phyloP scores from a whole-genome alignment of 2,113 vertebrate genomes.

The Erinaceus europaeus region DNA sequence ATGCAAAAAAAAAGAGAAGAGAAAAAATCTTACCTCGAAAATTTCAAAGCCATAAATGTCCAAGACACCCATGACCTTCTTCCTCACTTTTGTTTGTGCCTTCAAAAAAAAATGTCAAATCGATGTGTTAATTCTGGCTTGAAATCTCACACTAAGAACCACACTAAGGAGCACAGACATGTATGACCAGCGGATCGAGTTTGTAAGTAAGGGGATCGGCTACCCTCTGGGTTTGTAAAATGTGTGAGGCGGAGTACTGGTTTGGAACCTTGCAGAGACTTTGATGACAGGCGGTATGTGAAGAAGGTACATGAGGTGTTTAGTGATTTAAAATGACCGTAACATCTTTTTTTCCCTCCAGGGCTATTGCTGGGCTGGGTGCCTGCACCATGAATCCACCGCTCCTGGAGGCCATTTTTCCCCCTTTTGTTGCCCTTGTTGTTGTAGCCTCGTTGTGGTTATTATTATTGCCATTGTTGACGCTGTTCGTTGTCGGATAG shows the following conservation, averaged over 20 bases:
- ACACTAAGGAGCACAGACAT: neutral
- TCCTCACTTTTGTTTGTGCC: slow-evolving; percentile 94
- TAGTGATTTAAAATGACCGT: too few relatives aligned
- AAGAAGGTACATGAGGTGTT: neutral
- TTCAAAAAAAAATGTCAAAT: slow-evolving; percentile 76
- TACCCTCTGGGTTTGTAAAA: neutral
- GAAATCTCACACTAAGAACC: neutral
- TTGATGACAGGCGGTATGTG: neutral
- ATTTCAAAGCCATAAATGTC: slow-evolving; percentile 99
- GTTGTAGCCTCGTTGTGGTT: too few relatives aligned
- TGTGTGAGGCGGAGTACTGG: neutral
- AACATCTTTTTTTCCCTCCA: too few relatives aligned
- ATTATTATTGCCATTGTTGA: too few relatives aligned
- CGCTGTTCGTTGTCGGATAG: too few relatives aligned
- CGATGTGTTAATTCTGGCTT: neutral
- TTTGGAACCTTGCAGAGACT: neutral
- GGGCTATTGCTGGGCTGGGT: too few relatives aligned
- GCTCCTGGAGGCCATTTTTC: too few relatives aligned
- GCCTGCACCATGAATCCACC: too few relatives aligned
- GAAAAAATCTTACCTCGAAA: slow-evolving; percentile 92
- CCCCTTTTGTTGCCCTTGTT: too few relatives aligned
- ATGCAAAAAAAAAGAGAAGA: neutral
- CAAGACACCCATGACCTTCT: slow-evolving; percentile 99
- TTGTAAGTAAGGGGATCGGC: neutral
- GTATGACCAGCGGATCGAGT: neutral